These are phyloP conservation scores for Pseudochirops cupreus DNA, from an alignment of 2,797 vertebrate species.

Conservation along the genomic window DNA sequence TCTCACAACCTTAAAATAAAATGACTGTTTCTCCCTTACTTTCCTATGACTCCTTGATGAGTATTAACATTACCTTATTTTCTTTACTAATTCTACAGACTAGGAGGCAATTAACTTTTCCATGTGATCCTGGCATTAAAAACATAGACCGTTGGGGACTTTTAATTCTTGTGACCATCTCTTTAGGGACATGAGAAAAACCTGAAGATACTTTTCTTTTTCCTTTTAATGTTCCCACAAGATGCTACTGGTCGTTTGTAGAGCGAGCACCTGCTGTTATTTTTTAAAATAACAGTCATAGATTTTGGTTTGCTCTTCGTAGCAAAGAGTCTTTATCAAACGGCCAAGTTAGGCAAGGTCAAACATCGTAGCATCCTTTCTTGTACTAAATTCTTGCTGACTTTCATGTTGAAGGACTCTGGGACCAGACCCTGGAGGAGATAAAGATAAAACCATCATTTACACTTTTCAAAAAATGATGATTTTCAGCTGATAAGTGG, in stretches of 20 bases:
- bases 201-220: background rate
- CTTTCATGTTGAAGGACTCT: background rate
- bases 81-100: background rate
- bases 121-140: background rate
- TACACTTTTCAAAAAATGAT: conserved; percentile 12
- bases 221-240: background rate
- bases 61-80: background rate
- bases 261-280: background rate
- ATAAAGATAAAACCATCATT: background rate
- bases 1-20: background rate
- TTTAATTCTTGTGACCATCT: background rate
- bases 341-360: accelerated
- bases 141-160: background rate
- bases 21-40: background rate
- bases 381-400: background rate
- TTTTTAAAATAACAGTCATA: background rate
- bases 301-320: background rate
- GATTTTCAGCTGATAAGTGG: background rate
- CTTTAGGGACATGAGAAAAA: background rate
- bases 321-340: background rate
- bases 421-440: background rate
- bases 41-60: background rate
- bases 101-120: background rate
- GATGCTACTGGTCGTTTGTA: background rate
- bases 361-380: background rate